Evolutionary conservation across 2,888 invertebrate genomes (phyloP).

Genomic region (Epirrita christyi): DNA sequence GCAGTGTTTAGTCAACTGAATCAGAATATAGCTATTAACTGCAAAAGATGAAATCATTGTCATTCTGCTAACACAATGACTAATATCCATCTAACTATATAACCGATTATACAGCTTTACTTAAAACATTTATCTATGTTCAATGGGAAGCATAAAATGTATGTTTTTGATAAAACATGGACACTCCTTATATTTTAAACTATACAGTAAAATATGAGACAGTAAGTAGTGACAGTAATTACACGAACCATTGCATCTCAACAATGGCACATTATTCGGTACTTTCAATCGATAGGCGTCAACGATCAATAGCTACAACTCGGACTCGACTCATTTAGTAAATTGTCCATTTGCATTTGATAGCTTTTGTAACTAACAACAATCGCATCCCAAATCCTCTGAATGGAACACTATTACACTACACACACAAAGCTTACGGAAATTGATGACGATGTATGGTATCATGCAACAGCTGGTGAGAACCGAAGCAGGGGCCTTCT

Average conservation of each 20-base stretch:
- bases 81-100: conserved; percentile 7
- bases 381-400: conserved; percentile 12
- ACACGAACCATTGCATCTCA: conserved; percentile 64
- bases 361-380: conserved; percentile 28
- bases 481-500: background rate
- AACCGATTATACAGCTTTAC: background rate
- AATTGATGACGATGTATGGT: background rate
- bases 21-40: conserved; percentile 20
- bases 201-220: background rate
- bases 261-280: conserved; percentile 55
- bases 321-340: conserved; percentile 34
- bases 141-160: background rate
- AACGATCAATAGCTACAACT: conserved; percentile 40
- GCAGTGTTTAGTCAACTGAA: conserved; percentile 56
- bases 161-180: background rate
- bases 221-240: conserved; percentile 50
- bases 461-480: conserved; percentile 5
- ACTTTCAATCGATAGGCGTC: conserved; percentile 41
- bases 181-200: conserved; percentile 1
- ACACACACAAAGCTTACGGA: background rate
- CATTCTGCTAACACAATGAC: conserved; percentile 27
- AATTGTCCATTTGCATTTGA: conserved; percentile 26
- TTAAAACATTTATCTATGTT: background rate
- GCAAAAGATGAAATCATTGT: conserved; percentile 35
- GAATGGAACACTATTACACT: conserved; percentile 5